Evolutionary conservation across 2,797 vertebrate genomes (phyloP), one percentile per base, ranked within the genome.

Genomic region (Phyllotis vaccarum): DNA sequence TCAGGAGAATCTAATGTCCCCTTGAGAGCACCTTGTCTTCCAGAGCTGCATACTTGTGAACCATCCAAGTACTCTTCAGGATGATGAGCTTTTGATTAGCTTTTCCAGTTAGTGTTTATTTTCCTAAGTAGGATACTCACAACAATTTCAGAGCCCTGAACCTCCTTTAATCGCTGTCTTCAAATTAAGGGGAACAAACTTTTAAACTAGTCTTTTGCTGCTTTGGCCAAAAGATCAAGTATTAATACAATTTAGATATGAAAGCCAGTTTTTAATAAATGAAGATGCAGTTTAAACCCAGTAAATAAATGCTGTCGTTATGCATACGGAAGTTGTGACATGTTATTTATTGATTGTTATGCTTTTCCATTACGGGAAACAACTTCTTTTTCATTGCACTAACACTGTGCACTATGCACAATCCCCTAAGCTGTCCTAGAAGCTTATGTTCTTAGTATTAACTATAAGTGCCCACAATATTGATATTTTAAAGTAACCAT

Each of bases 231-330:
- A 98, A 98, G 98, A 98, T 98, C 98, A 98, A 97, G 91, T 95
- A 93, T 96, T 94, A 98, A 98, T 97, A 88, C 0, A 58, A 98
- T 98, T 98, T 98, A 98, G 98, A 98, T 97, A 98, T 98, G 95
- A 98, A 98, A 98, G 97, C 52, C 95, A 93, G 96, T 96, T 97
- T 88, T 90, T 62, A 97, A 81, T 95, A 97, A 94, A 96, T 95
- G 97, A 98, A n/a, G n/a, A n/a, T n/a, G n/a, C n/a, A 98, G 97
- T 98, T 95, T 56, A 52, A 98, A 96, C 89, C 91, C 94, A 97
- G 97, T 98, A 97, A 97, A 96, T 96, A 97, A 97, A 96, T 97
- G 93, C 93, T 94, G 97, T 96, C 97, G 95, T 93, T 97, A 96
- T 95, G 95, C 96, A 97, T 96, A 19, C 95, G 80, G 94, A 97